A percentile compares a stretch with the other conserved stretches of the same genome.
phyloP scores from a whole-genome alignment of 2,888 invertebrate genomes.

The Stegana nigrithorax region DNA sequence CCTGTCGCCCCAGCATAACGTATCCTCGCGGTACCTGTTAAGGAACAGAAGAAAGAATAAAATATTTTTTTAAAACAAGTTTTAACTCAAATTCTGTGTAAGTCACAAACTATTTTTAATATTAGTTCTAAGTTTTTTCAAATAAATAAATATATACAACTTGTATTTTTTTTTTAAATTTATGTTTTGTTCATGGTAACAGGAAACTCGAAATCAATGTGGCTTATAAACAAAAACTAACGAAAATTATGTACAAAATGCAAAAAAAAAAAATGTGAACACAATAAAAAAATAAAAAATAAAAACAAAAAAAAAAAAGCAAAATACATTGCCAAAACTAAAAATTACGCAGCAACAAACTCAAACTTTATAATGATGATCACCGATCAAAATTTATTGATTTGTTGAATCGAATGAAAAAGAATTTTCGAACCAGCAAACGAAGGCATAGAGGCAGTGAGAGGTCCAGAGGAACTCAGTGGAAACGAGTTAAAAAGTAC shows the following conservation, averaged over 20 bases:
- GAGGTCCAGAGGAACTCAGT: neutral
- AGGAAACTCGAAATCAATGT: conserved; percentile 40
- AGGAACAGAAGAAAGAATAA: conserved; percentile 69
- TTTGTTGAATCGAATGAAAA: conserved; percentile 32
- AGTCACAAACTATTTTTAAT: neutral
- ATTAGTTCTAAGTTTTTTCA: neutral
- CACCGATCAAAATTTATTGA: conserved; percentile 52
- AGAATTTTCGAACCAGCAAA: neutral
- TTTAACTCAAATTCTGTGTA: neutral
- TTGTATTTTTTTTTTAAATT: too few species aligned
- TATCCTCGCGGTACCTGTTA: conserved; percentile 89
- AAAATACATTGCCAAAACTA: too few species aligned
- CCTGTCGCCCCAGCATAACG: conserved; percentile 91
- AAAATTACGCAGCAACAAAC: conserved; percentile 25
- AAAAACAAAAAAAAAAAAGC: too few species aligned
- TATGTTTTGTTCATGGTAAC: conserved; percentile 45
- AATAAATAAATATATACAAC: neutral
- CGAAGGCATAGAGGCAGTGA: neutral
- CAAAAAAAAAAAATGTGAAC: conserved; percentile 4
- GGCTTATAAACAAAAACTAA: conserved; percentile 45
- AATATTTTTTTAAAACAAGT: neutral
- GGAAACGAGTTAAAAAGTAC: neutral
- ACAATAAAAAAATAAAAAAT: too few species aligned
- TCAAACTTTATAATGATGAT: conserved; percentile 50
- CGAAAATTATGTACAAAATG: conserved; percentile 45